Evolutionary conservation across 92 coral and sea anemone species (phyloP).

Genomic region (Ricordea florida): DNA sequence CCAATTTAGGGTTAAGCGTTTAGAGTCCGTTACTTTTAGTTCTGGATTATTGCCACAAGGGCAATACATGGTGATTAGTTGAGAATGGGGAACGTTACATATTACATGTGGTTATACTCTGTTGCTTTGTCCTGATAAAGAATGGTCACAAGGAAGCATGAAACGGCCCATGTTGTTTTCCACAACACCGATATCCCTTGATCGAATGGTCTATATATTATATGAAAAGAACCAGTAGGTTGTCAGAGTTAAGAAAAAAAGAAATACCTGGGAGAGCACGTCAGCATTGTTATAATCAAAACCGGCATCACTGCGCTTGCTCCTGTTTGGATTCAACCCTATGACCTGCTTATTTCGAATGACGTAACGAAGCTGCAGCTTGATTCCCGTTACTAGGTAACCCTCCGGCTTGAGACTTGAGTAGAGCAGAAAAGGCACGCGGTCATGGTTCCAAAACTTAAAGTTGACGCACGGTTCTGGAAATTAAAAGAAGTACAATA

Average conservation of each 20-base stretch:
- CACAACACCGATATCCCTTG: no score
- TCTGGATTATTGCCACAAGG: no score
- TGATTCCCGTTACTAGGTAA: slow-evolving; percentile 75
- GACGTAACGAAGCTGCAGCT: slow-evolving; percentile 68
- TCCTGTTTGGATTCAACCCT: neutral
- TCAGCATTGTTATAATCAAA: no score
- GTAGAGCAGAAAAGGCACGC: slow-evolving; percentile 68
- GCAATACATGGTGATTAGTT: no score
- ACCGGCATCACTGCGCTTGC: neutral
- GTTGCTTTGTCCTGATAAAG: no score
- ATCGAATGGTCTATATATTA: neutral
- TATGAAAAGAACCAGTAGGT: neutral
- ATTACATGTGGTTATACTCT: no score
- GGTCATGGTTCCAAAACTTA: slow-evolving; percentile 68
- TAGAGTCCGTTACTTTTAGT: no score
- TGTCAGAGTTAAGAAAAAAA: no score
- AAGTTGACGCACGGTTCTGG: slow-evolving; percentile 52
- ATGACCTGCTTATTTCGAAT: slow-evolving; percentile 14
- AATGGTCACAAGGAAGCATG: no score
- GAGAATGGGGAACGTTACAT: no score
- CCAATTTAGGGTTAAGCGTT: no score
- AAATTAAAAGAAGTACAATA: neutral
- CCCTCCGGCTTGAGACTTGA: slow-evolving; percentile 83
- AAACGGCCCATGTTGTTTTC: no score
- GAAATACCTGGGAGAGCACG: slow-evolving; percentile 18